A percentile compares a stretch with the other conserved stretches of the same genome.
phyloP scores from a whole-genome alignment of 2,888 invertebrate genomes.

The Caradrina clavipalpis region DNA sequence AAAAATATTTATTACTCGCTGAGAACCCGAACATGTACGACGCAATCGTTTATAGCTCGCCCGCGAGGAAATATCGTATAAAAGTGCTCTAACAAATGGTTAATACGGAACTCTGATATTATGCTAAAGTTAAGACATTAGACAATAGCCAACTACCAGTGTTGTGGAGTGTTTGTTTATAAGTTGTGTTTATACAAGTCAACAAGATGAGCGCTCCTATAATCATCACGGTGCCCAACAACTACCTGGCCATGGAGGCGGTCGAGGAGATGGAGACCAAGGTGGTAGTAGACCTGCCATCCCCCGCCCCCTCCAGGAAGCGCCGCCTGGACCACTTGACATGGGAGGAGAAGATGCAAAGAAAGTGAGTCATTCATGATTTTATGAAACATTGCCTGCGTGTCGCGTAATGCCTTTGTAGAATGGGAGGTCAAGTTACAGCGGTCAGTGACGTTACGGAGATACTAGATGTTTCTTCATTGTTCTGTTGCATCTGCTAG shows the following conservation, averaged over 20 bases:
- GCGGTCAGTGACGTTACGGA: constrained; percentile 25
- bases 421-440: constrained; percentile 50
- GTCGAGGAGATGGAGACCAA: constrained; percentile 79
- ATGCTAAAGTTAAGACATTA: constrained; percentile 78
- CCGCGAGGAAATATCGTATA: constrained; percentile 75
- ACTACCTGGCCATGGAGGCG: constrained; percentile 81
- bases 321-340: constrained; percentile 95
- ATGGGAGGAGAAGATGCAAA: constrained; percentile 96
- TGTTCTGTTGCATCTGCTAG: constrained; percentile 17
- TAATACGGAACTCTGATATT: constrained; percentile 68
- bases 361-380: constrained; percentile 93
- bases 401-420: constrained; percentile 65
- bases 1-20: constrained; percentile 75
- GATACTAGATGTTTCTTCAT: constrained; percentile 31
- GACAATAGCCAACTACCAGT: constrained; percentile 67
- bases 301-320: constrained; percentile 89
- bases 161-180: constrained; percentile 73
- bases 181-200: constrained; percentile 70
- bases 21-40: constrained; percentile 83
- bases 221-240: constrained; percentile 88
- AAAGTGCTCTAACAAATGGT: constrained; percentile 77
- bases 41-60: constrained; percentile 79
- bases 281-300: constrained; percentile 77
- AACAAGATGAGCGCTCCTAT: constrained; percentile 88
- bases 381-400: constrained; percentile 70